phyloP scores from a whole-genome alignment of 2,797 vertebrate species.

The Oreochromis grahami region DNA sequence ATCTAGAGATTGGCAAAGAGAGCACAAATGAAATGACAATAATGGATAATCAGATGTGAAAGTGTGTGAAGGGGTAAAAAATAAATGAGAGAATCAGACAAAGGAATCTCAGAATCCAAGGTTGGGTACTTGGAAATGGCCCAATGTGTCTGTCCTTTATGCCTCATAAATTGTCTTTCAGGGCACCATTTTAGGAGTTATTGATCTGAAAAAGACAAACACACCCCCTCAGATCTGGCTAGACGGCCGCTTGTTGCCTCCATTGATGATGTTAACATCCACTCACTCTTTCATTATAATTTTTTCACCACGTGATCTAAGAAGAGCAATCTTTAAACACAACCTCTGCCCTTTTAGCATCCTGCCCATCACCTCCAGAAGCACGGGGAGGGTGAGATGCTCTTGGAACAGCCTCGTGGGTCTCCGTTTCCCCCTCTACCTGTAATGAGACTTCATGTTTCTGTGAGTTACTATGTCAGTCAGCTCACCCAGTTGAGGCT shows the following conservation, averaged over 20 bases:
- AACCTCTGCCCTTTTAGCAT: slow-evolving; percentile 12
- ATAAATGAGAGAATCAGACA: slow-evolving; percentile 2
- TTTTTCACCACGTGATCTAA: slow-evolving; percentile 5
- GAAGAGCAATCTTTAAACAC: neutral
- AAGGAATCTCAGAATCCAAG: neutral
- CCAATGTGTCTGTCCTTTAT: slow-evolving; percentile 59
- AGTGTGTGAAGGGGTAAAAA: neutral
- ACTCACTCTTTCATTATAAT: slow-evolving; percentile 13
- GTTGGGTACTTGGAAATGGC: slow-evolving; percentile 18
- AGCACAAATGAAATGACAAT: neutral
- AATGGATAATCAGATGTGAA: slow-evolving; percentile 1
- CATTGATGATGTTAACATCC: slow-evolving; percentile 21
- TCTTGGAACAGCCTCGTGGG: neutral
- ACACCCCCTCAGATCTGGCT: slow-evolving; percentile 37
- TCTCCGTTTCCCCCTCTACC: slow-evolving; percentile 16
- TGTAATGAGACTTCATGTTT: slow-evolving; percentile 64
- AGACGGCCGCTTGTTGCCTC: slow-evolving; percentile 15
- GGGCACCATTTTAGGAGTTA: slow-evolving; percentile 53
- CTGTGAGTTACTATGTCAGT: slow-evolving; percentile 55
- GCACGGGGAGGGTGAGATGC: neutral
- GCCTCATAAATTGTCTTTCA: slow-evolving; percentile 70
- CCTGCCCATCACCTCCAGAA: neutral
- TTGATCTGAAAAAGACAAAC: slow-evolving; percentile 76
- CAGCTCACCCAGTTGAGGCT: slow-evolving; percentile 24
- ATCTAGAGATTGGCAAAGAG: slow-evolving; percentile 10